Percentiles rank a stretch among this genome's conserved stretches.
These are phyloP conservation scores for Isoperla grammatica DNA, from an alignment of 2,888 invertebrate genomes.

Conservation along the genomic window DNA sequence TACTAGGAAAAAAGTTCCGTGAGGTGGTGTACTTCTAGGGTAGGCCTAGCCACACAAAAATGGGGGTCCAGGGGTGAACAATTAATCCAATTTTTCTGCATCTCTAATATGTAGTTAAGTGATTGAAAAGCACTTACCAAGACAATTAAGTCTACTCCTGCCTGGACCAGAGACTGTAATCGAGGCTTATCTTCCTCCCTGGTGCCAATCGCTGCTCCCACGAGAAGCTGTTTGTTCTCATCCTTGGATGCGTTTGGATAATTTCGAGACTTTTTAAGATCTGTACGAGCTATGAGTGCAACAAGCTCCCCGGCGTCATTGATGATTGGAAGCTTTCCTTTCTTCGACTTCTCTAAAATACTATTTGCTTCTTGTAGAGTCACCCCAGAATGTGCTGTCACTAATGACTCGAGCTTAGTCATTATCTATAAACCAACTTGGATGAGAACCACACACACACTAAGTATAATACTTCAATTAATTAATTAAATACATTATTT, in stretches of 20 bases:
- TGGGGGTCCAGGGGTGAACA: too few relatives aligned
- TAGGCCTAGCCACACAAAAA: too few relatives aligned
- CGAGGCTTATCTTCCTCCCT: conserved; percentile 76
- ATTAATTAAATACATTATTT: too few relatives aligned
- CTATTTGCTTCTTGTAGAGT: conserved; percentile 91
- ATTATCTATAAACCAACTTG: conserved; percentile 46
- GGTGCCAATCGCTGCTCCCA: conserved; percentile 92
- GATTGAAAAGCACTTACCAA: conserved; percentile 29
- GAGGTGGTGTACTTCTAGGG: too few relatives aligned
- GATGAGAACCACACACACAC: too few relatives aligned
- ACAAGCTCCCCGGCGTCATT: conserved; percentile 83
- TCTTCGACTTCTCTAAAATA: conserved; percentile 93
- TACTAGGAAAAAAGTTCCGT: too few relatives aligned
- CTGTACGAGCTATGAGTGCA: conserved; percentile 93
- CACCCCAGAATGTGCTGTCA: conserved; percentile 85
- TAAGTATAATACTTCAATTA: too few relatives aligned
- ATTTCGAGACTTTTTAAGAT: conserved; percentile 93
- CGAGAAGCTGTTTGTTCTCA: conserved; percentile 86
- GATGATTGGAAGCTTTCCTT: conserved; percentile 84
- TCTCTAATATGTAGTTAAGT: too few relatives aligned
- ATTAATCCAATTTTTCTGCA: too few relatives aligned
- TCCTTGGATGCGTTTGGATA: conserved; percentile 99
- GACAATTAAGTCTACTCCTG: conserved; percentile 94
- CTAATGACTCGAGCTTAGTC: conserved; percentile 79
- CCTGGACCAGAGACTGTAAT: conserved; percentile 69